Conservation (phyloP, 2,888 invertebrate species). For the Tipula vernalis region DNA sequence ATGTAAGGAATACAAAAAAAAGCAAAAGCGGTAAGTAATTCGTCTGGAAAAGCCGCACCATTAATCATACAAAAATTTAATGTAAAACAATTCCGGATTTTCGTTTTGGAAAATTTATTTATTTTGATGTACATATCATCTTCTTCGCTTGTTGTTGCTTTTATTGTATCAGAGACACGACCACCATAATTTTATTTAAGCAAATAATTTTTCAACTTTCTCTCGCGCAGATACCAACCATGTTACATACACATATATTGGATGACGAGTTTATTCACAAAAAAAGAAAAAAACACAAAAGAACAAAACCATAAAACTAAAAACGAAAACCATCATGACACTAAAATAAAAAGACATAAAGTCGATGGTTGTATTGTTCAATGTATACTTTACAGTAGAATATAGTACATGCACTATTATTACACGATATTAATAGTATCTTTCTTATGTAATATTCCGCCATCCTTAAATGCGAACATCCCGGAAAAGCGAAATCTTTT, state of each 20-base stretch:
- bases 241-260: background rate
- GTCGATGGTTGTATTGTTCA: background rate
- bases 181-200: background rate
- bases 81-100: background rate
- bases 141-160: background rate
- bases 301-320: background rate
- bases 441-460: background rate
- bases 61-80: background rate
- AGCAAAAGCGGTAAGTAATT: background rate
- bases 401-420: background rate
- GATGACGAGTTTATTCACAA: background rate
- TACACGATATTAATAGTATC: background rate
- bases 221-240: background rate
- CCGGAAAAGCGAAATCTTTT: background rate
- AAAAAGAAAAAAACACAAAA: background rate
- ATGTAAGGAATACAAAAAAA: background rate
- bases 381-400: too few species aligned
- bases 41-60: background rate
- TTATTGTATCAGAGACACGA: background rate
- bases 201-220: background rate
- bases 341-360: background rate
- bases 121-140: background rate
- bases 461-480: background rate
- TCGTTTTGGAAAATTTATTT: background rate
- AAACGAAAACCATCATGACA: background rate